Evolutionary conservation across 1,140 invertebrate species (phyloP), one percentile per base, ranked within the genome.

Genomic region (Triops cancriformis): DNA sequence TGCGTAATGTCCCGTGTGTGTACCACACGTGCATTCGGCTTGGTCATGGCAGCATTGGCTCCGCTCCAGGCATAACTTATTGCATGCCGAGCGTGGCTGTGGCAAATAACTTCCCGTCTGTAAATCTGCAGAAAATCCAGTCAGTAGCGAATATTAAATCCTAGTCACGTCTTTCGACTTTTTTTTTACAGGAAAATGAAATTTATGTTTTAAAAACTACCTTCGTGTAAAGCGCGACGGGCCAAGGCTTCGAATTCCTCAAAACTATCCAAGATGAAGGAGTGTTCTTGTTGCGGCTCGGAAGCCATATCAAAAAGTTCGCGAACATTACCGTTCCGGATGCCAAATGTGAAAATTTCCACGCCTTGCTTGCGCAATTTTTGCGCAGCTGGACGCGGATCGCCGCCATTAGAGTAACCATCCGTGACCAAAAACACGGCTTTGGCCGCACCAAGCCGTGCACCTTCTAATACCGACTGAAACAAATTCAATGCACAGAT

Each of bases 341-440:
- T 79, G 9, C 91, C 91, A 81, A 91, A 89, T 1, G 91, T 91
- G 80, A 92, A 91, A 73, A 92, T 88, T 43, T 82, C 80, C 11
- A 83, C 83, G 0, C 85, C 86, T 37, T 82, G 80, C 26, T 85
- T 80, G 79, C 88, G 87, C 1, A 91, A 82, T 18, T 85, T 81
- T 43, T 85, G 83, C 0, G 90, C 89, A 1, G 87, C 84, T 7
- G 88, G 87, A 45, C 87, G 82, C 0, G 91, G 91, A 84, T 91
- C 88, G 0, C 89, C 90, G 0, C 90, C 90, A 82, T 91, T 92
- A 26, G 90, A 91, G 82, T 90, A 92, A 10, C 91, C 91, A 82
- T 92, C 91, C 1, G 91, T 92, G 73, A 92, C 87, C 0, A 92
- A 82, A 80, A 92, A 91, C 5, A 92, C 84, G 0, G 89, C 87